These are phyloP conservation scores for Ectropis grisescens DNA, from an alignment of 1,140 invertebrate genomes.

Conservation along the genomic window DNA sequence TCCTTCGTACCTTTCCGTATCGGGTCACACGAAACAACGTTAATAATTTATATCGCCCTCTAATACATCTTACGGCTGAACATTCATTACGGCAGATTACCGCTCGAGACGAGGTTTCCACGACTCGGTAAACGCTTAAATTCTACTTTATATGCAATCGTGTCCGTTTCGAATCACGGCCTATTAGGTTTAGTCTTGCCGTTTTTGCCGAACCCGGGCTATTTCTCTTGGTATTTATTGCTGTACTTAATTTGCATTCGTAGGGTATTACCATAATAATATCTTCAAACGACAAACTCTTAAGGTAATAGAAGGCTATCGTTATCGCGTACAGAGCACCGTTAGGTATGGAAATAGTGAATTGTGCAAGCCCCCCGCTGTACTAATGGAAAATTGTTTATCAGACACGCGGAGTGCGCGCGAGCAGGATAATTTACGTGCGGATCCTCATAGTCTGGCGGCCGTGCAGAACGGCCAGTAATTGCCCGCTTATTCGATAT, in stretches of 20 bases:
- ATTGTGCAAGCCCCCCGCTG: slow-evolving; percentile 17
- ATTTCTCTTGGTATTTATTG: slow-evolving; percentile 43
- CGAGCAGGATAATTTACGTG: slow-evolving; percentile 49
- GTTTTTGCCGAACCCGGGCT: slow-evolving; percentile 23
- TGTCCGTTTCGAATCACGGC: slow-evolving; percentile 22
- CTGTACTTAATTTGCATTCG: slow-evolving; percentile 48
- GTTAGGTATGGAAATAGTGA: slow-evolving; percentile 47
- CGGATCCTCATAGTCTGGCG: slow-evolving; percentile 34
- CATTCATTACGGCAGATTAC: no score
- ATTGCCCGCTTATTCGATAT: slow-evolving; percentile 54
- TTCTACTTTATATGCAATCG: slow-evolving; percentile 13
- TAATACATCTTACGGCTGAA: no score
- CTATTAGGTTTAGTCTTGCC: slow-evolving; percentile 19
- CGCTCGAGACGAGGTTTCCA: not conserved
- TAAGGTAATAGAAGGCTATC: slow-evolving; percentile 52
- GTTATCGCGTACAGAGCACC: slow-evolving; percentile 32
- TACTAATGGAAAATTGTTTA: slow-evolving; percentile 57
- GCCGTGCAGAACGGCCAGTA: slow-evolving; percentile 37
- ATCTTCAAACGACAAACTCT: slow-evolving; percentile 44
- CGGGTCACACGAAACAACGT: slow-evolving; percentile 12
- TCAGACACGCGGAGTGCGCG: slow-evolving; percentile 39
- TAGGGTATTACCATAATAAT: slow-evolving; percentile 52
- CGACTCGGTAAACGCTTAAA: slow-evolving; percentile 4
- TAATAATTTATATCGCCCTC: no score
- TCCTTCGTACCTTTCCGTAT: slow-evolving; percentile 12